Percentiles rank a stretch among this genome's conserved stretches.
phyloP scores from a whole-genome alignment of 2,113 vertebrate genomes.

The Calonectris borealis region DNA sequence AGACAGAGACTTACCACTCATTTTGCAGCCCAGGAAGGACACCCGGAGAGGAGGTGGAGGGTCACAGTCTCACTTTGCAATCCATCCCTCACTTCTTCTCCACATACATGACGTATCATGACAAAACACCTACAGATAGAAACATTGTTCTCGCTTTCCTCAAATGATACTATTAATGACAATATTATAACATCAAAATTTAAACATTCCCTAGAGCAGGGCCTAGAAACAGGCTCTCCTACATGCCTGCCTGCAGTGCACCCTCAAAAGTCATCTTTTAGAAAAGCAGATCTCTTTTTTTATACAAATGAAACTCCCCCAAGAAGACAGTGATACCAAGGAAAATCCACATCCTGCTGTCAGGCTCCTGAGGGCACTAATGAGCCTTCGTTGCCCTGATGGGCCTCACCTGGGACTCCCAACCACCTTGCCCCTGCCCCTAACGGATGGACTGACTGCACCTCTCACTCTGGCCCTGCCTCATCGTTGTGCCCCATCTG shows the following conservation, averaged over 20 bases:
- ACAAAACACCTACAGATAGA: not conserved
- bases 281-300: not conserved
- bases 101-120: accelerated
- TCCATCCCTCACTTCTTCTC: not conserved
- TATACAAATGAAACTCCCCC: not conserved
- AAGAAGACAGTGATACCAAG: not conserved
- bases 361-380: not conserved
- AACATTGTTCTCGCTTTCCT: not conserved
- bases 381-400: not conserved
- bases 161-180: not conserved
- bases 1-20: not conserved
- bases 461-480: not conserved
- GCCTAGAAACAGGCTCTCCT: not conserved
- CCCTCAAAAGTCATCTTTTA: not conserved
- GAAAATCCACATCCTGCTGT: not conserved
- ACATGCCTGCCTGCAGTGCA: not conserved
- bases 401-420: not conserved
- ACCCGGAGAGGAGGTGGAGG: not conserved
- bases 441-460: no score
- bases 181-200: not conserved
- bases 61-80: not conserved
- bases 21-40: not conserved
- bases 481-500: no score
- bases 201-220: not conserved
- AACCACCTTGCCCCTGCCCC: not conserved